Conservation (phyloP, 1,140 invertebrate species). For the Lerema accius region DNA sequence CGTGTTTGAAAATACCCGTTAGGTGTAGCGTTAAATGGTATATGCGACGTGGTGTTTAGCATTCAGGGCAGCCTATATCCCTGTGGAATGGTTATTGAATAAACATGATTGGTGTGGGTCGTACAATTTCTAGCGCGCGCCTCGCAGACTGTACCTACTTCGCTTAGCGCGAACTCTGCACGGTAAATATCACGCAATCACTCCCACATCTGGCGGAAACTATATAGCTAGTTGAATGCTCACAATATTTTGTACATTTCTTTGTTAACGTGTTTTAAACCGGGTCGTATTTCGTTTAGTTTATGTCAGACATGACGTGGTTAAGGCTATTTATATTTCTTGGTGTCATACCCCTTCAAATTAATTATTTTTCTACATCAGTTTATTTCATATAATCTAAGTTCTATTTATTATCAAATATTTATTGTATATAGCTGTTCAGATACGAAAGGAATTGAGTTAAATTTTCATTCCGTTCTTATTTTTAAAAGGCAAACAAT, state of each 20-base stretch:
- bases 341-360: too few relatives aligned
- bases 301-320: too few relatives aligned
- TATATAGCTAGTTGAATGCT: conserved; percentile 1
- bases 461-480: background rate
- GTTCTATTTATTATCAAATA: too few relatives aligned
- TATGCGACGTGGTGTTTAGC: conserved; percentile 53
- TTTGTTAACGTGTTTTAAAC: background rate
- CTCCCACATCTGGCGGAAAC: conserved; percentile 20
- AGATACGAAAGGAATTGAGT: too few relatives aligned
- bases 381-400: too few relatives aligned
- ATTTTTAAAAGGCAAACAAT: background rate
- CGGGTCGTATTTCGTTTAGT: too few relatives aligned
- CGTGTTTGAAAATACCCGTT: conserved; percentile 31
- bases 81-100: conserved; percentile 67
- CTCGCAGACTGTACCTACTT: conserved; percentile 33
- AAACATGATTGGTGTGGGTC: conserved; percentile 71
- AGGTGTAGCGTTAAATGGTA: conserved; percentile 35
- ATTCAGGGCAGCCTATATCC: conserved; percentile 62
- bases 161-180: conserved; percentile 22
- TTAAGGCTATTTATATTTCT: too few relatives aligned
- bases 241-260: conserved; percentile 10
- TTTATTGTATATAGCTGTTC: too few relatives aligned
- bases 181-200: conserved; percentile 23
- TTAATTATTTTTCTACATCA: too few relatives aligned
- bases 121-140: conserved; percentile 51